Base-by-base conservation (phyloP, 2,113 vertebrate genomes). In the Channa argus region DNA sequence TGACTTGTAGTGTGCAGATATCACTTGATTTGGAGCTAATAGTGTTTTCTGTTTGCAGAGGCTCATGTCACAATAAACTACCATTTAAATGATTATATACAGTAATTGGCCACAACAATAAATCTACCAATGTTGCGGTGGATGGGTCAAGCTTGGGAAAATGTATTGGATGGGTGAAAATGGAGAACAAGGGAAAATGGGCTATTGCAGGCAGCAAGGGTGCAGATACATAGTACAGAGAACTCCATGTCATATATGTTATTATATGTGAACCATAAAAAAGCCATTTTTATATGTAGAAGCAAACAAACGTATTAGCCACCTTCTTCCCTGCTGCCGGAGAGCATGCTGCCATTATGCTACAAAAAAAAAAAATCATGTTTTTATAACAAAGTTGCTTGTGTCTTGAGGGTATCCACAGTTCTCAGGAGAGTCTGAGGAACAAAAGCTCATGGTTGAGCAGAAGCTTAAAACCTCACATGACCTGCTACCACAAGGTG, bases 261-360 rank as follows among this genome's bases (percentile, higher is more conserved):
- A 8, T 13, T 44, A 34, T 8, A 33, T 61, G 36, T 41, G 38
- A 47, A 41, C 51, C 46, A 5, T 44, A 12, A 44, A n/a, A 55
- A 62, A 3, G 13, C 38, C 39, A 50, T 24, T 24, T 24, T 24
- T 24, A 24, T 24, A 69, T 54, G 10, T 9, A 12, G 9, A 54
- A 9, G 24, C 11, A 49, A 68, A 43, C 50, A 58, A 38, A 14
- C 37, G 2, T 5, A 41, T 41, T 12, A 3, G 49, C 78, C 53
- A 50, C 50, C 70, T 74, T 58, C n/a, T 63, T 10, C 11, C 37
- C 43, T 24, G 24, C 10, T 37, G 11, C 59, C 63, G 38, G 24
- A 11, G 63, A 74, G 15, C 61, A 59, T 55, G 60, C 50, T 49
- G 61, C 46, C 45, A 51, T 67, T 36, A 51, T n/a, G 47, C 36